A percentile compares a stretch with the other conserved stretches of the same genome.
phyloP scores from a whole-genome alignment of 2,888 invertebrate species.

The Spodoptera littoralis region DNA sequence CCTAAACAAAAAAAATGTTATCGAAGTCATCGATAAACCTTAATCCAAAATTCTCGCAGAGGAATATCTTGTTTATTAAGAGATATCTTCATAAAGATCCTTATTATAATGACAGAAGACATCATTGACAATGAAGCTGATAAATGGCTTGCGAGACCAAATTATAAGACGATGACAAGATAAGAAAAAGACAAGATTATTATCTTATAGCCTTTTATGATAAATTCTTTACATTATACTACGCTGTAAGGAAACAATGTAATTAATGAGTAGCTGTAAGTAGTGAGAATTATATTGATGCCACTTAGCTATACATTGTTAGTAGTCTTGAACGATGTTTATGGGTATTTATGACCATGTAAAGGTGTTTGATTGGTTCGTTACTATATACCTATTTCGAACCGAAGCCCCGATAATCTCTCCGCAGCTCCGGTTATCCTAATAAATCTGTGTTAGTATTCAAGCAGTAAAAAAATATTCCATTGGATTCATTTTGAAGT shows the following conservation, averaged over 20 bases:
- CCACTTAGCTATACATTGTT: constrained; percentile 4
- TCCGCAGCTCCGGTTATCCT: too few species aligned
- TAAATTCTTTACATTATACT: constrained; percentile 38
- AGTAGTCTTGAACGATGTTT: constrained; percentile 18
- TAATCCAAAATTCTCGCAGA: neutral
- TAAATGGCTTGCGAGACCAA: constrained; percentile 43
- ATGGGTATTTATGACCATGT: too few species aligned
- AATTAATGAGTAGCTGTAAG: constrained; percentile 25
- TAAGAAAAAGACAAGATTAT: constrained; percentile 44
- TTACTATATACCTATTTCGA: too few species aligned
- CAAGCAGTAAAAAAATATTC: too few species aligned
- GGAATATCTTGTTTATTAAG: constrained; percentile 6
- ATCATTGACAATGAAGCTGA: constrained; percentile 54
- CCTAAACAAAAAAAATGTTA: neutral
- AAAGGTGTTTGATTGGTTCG: too few species aligned
- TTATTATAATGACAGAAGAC: constrained; percentile 45
- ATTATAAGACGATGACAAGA: constrained; percentile 51
- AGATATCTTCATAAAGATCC: constrained; percentile 17
- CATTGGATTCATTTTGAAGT: too few species aligned
- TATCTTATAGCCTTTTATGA: constrained; percentile 46
- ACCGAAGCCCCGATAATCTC: too few species aligned
- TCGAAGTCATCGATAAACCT: neutral
- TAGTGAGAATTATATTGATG: constrained; percentile 1
- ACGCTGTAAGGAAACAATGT: constrained; percentile 19
- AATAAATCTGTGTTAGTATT: too few species aligned